Evolutionary conservation across 2,113 vertebrate species (phyloP).

Genomic region (Trachemys scripta): DNA sequence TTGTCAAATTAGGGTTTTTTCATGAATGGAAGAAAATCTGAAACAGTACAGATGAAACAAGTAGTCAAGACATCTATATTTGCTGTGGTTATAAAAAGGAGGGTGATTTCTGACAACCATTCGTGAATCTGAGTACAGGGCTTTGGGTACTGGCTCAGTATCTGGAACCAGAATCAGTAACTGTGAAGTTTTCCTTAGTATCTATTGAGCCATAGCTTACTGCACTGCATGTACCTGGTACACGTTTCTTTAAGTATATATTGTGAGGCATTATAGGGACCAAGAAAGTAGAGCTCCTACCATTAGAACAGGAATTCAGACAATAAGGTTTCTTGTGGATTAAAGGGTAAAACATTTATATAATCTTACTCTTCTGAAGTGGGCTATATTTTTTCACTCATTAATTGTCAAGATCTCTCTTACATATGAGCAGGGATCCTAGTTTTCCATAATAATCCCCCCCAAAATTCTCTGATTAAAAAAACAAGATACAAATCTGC

Average conservation of each 20-base stretch:
- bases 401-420: not conserved
- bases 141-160: not conserved
- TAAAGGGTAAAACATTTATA: fast-evolving
- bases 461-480: not conserved
- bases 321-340: not conserved
- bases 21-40: constrained; percentile 17
- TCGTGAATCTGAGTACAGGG: not conserved
- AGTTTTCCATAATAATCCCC: not conserved
- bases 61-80: not conserved
- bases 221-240: not conserved
- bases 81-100: constrained; percentile 28
- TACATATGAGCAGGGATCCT: not conserved
- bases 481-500: not conserved
- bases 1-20: constrained; percentile 19
- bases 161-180: not conserved
- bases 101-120: not conserved
- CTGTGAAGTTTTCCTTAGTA: not conserved
- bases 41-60: constrained; percentile 28
- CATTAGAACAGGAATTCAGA: not conserved
- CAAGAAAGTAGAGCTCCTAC: not conserved
- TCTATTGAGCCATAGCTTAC: not conserved
- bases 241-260: not conserved
- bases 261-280: not conserved
- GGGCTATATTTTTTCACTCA: not conserved
- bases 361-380: not conserved